These are phyloP conservation scores for Meghimatium bilineatum DNA, from an alignment of 2,888 invertebrate genomes.

Conservation along the genomic window DNA sequence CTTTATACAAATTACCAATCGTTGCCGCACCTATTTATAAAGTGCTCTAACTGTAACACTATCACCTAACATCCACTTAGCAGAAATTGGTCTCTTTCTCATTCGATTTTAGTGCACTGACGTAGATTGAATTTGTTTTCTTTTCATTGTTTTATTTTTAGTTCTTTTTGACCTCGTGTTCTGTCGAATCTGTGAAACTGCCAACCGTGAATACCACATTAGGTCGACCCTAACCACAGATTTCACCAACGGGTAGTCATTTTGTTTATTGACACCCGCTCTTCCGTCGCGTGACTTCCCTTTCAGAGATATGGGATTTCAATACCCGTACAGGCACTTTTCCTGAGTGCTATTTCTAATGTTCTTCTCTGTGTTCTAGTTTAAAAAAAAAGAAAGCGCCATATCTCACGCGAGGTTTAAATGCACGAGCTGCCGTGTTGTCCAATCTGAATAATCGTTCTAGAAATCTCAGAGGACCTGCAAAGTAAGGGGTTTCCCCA, in stretches of 20 bases:
- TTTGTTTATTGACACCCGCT: constrained; percentile 29
- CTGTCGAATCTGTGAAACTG: constrained; percentile 17
- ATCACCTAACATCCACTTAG: too few species aligned
- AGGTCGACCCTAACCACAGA: constrained; percentile 26
- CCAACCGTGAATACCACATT: not conserved
- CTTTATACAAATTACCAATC: too few species aligned
- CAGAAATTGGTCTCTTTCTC: too few species aligned
- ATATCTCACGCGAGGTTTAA: constrained; percentile 25
- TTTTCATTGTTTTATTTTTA: too few species aligned
- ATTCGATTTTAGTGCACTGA: too few species aligned
- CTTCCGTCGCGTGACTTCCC: constrained; percentile 30
- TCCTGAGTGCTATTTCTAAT: constrained; percentile 23
- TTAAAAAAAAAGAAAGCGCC: not conserved
- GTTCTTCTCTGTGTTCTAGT: not conserved
- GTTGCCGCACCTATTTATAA: too few species aligned
- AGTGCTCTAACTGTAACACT: too few species aligned
- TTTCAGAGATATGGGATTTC: constrained; percentile 7
- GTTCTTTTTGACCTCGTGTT: not conserved
- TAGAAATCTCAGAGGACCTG: constrained; percentile 34
- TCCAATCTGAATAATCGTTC: constrained; percentile 36
- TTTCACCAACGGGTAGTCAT: constrained; percentile 13
- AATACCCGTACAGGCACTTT: constrained; percentile 28
- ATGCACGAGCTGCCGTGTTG: constrained; percentile 22
- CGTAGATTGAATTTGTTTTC: too few species aligned
- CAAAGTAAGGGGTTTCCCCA: constrained; percentile 29